Conservation (phyloP, 2,888 invertebrate genomes). For the Liposcelis brunnea region DNA sequence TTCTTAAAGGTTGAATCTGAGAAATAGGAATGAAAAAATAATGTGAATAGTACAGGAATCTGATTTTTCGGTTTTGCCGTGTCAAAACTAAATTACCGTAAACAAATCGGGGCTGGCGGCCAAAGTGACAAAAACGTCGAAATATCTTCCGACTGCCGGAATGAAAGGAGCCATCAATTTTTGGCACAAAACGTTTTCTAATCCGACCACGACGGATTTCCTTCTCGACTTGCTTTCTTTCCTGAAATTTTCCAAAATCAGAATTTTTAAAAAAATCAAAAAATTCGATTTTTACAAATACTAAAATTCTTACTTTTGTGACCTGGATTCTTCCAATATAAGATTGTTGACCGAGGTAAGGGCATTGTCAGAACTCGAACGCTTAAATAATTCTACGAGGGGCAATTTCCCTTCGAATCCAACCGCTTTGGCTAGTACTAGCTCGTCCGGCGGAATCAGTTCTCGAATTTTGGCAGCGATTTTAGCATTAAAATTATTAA, state of each 20-base stretch:
- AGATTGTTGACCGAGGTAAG: background rate
- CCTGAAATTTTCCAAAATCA: too few species aligned
- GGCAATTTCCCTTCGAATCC: background rate
- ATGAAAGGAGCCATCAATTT: conserved; percentile 27
- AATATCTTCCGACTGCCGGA: conserved; percentile 34
- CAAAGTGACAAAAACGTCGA: conserved; percentile 54
- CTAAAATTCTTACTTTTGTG: too few species aligned
- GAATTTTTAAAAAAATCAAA: background rate
- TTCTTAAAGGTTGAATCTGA: conserved; percentile 34
- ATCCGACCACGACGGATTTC: background rate
- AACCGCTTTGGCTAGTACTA: background rate
- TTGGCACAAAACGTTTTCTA: conserved; percentile 19
- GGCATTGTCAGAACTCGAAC: background rate
- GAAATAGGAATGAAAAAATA: conserved; percentile 11
- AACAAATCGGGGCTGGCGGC: conserved; percentile 63
- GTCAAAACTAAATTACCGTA: conserved; percentile 30
- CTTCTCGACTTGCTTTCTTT: too few species aligned
- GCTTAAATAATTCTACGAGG: background rate
- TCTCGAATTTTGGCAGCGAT: background rate
- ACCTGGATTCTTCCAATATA: too few species aligned
- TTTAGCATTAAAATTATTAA: too few species aligned
- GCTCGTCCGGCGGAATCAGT: background rate
- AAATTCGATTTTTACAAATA: background rate
- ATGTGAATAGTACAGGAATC: background rate
- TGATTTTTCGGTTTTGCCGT: too few species aligned